phyloP scores from a whole-genome alignment of 2,888 invertebrate genomes.

The Trichogramma evanescens region DNA sequence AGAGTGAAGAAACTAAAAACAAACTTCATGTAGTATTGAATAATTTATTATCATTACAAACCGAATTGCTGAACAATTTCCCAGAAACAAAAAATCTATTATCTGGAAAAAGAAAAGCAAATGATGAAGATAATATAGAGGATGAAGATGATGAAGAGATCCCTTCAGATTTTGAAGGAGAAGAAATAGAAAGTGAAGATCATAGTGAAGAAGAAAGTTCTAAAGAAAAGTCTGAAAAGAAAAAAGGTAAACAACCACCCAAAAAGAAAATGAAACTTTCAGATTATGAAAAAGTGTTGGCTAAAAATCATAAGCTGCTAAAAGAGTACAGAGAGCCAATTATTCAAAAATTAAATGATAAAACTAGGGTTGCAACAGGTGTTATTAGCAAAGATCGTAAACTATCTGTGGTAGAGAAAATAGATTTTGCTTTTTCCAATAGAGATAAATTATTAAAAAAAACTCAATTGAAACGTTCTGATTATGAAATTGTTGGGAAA shows the following conservation, averaged over 20 bases:
- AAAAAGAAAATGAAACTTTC: slow-evolving; percentile 53
- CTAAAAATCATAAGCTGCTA: slow-evolving; percentile 56
- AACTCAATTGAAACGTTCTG: slow-evolving; percentile 72
- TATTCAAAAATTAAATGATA: slow-evolving; percentile 92
- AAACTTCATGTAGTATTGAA: slow-evolving; percentile 58
- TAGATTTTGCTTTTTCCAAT: slow-evolving; percentile 77
- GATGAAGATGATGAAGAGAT: slow-evolving; percentile 47
- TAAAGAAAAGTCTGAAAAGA: slow-evolving; percentile 30
- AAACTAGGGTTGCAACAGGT: slow-evolving; percentile 68
- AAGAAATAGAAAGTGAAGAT: slow-evolving; percentile 42
- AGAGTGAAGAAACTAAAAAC: slow-evolving; percentile 50
- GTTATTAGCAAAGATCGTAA: slow-evolving; percentile 58
- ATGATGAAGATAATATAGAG: slow-evolving; percentile 33
- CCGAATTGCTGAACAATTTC: slow-evolving; percentile 55
- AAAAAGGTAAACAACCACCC: slow-evolving; percentile 27
- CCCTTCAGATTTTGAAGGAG: slow-evolving; percentile 44
- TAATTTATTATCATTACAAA: slow-evolving; percentile 58
- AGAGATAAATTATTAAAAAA: slow-evolving; percentile 67
- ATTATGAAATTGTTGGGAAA: slow-evolving; percentile 64
- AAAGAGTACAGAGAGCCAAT: slow-evolving; percentile 67
- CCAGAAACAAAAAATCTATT: slow-evolving; percentile 60
- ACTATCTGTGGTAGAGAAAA: slow-evolving; percentile 67
- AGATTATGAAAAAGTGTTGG: slow-evolving; percentile 56
- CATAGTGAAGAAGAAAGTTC: slow-evolving; percentile 23
- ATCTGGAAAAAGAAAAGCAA: slow-evolving; percentile 31